Evolutionary conservation across 2,113 vertebrate species (phyloP).

Genomic region (Microtus pennsylvanicus): DNA sequence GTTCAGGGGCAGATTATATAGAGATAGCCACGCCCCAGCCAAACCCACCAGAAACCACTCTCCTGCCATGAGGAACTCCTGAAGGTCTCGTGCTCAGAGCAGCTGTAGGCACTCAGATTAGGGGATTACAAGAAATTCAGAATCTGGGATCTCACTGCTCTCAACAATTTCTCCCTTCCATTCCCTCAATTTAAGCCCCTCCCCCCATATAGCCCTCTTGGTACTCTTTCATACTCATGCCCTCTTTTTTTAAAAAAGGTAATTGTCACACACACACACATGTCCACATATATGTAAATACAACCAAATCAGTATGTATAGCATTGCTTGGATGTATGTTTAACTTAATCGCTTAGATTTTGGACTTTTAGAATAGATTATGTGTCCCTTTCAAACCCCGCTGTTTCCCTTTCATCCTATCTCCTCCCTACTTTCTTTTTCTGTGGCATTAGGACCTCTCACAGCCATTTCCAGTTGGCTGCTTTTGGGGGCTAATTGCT

Average conservation of each 20-base stretch:
- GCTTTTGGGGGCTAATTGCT: not conserved
- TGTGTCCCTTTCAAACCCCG: not conserved
- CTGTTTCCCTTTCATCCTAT: accelerated
- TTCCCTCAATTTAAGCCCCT: not conserved
- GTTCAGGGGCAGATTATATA: too few relatives aligned
- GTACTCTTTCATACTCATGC: not conserved
- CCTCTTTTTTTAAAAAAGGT: not conserved
- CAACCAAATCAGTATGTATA: not conserved
- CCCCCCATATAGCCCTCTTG: too few relatives aligned
- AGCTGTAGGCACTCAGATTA: too few relatives aligned
- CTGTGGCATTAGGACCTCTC: not conserved
- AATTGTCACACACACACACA: not conserved
- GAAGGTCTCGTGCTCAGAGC: too few relatives aligned
- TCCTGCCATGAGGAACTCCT: too few relatives aligned
- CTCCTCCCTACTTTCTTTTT: not conserved
- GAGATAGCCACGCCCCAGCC: too few relatives aligned
- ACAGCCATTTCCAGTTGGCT: not conserved
- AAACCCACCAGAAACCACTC: too few relatives aligned
- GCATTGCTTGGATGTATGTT: not conserved
- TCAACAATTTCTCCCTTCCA: not conserved
- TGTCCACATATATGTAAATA: not conserved
- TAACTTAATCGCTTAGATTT: not conserved
- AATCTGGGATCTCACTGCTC: too few relatives aligned
- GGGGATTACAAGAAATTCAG: too few relatives aligned
- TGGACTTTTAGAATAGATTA: not conserved